These are phyloP conservation scores for Falco punctatus DNA, from an alignment of 2,113 vertebrate genomes.

Conservation along the genomic window DNA sequence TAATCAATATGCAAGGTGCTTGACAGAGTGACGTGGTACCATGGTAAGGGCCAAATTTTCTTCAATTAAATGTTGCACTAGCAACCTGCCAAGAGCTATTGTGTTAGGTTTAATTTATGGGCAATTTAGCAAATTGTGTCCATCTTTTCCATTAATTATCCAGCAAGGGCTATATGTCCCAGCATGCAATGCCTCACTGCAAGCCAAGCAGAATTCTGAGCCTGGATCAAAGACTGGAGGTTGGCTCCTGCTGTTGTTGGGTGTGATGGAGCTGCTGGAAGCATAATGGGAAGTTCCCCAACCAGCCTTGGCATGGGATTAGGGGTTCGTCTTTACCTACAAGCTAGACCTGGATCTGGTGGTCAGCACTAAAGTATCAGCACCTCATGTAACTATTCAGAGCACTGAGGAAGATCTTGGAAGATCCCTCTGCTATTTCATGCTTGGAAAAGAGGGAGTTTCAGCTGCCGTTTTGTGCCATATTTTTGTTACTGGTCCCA, in stretches of 20 bases:
- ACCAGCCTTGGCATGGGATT: background rate
- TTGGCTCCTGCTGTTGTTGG: background rate
- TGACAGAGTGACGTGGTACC: background rate
- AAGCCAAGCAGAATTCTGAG: background rate
- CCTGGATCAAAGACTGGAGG: background rate
- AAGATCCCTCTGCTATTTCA: background rate
- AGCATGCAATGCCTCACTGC: background rate
- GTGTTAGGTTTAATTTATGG: background rate
- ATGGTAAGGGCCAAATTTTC: background rate
- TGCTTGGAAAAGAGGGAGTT: background rate
- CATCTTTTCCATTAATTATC: slow-evolving; percentile 14
- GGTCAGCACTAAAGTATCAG: background rate
- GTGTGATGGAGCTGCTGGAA: background rate
- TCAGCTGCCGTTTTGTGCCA: background rate
- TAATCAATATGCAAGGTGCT: background rate
- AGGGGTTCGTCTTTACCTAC: background rate
- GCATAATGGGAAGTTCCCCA: background rate
- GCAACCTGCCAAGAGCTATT: background rate
- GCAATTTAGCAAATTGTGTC: slow-evolving; percentile 2
- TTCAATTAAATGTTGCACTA: background rate
- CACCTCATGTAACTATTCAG: background rate
- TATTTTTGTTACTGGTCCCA: background rate
- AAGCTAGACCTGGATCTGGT: background rate
- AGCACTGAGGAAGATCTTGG: background rate
- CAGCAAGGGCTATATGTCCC: background rate